Base-by-base conservation (phyloP, 2,888 invertebrate genomes). In the Odontocolon sp. region DNA sequence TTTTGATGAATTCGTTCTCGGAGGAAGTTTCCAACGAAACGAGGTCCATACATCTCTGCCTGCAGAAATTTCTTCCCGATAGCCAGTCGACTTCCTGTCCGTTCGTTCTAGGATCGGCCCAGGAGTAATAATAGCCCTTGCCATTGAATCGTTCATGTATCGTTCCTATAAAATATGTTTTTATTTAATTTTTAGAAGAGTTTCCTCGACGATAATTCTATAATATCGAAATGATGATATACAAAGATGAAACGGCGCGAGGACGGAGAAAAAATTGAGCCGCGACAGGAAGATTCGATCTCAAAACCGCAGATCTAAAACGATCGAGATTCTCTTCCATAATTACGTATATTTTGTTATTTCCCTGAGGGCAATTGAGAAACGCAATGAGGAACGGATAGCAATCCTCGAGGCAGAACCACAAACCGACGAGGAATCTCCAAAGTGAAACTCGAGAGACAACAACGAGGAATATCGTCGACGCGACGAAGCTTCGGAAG, bases 21-120 rank as follows among this genome's bases (percentile, higher is more conserved):
- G 94, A 94, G 81, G 95, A 95, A 66, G 96, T 96, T 91, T 97
- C 97, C 84, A 97, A 89, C 1, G 96, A 96, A 50, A 97, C 95
- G 56, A 96, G 93, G 90, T 97, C 97, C 97, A 97, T 97, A 91
- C 97, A 97, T 73, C 96, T 94, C 91, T 95, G 94, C 77, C 97
- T 93, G 91, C 97, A 97, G 91, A 94, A 96, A 90, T 97, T 97
- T 86, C 97, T 93, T 18, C 94, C 96, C 52, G 94, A 94, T 80
- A 97, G 91, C 97, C 97, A 97, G 91, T 97, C 96, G 83, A 95
- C 93, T 89, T 96, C 95, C 54, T 94, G 94, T 21, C 94, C 94
- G 78, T 93, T 93, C 31, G 95, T 93, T 18, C 94, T 93, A 2
- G 94, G 94, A 87, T 96, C 96, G 73, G 95, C 94, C 96, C 96